phyloP scores from a whole-genome alignment of 2,797 vertebrate genomes.

The Xiphorhynchus erythropygius region DNA sequence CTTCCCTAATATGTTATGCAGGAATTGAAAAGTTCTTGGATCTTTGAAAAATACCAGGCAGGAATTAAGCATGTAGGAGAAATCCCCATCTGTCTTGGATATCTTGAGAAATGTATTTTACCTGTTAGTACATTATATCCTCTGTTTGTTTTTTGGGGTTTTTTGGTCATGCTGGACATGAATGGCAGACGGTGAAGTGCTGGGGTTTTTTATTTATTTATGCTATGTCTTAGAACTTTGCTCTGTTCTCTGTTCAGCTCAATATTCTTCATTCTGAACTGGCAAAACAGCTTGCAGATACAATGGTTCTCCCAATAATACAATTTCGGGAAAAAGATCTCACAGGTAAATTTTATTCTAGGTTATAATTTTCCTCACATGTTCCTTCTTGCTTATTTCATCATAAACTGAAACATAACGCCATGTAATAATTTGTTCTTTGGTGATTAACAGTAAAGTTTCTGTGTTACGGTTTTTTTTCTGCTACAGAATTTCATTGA shows the following conservation, averaged over 20 bases:
- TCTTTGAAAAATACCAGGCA: background rate
- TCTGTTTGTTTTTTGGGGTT: background rate
- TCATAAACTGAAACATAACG: background rate
- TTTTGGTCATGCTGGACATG: background rate
- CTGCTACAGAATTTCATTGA: background rate
- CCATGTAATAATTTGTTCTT: background rate
- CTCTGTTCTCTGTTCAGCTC: conserved; percentile 79
- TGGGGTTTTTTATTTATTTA: background rate
- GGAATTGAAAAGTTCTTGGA: background rate
- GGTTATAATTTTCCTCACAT: background rate
- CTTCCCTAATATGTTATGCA: background rate
- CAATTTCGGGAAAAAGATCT: conserved; percentile 98
- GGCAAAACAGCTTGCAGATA: conserved; percentile 92
- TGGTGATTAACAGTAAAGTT: background rate
- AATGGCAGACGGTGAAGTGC: background rate
- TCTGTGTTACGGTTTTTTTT: background rate
- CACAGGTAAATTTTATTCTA: conserved; percentile 83
- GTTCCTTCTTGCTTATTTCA: background rate
- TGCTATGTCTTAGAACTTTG: background rate
- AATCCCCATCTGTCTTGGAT: background rate
- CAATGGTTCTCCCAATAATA: conserved; percentile 94
- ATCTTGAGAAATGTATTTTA: background rate
- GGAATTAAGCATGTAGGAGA: background rate
- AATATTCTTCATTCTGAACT: conserved; percentile 91
- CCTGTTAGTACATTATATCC: background rate